Evolutionary conservation across 2,113 vertebrate genomes (phyloP), one percentile per base, ranked within the genome.

Genomic region (Hylia prasina): DNA sequence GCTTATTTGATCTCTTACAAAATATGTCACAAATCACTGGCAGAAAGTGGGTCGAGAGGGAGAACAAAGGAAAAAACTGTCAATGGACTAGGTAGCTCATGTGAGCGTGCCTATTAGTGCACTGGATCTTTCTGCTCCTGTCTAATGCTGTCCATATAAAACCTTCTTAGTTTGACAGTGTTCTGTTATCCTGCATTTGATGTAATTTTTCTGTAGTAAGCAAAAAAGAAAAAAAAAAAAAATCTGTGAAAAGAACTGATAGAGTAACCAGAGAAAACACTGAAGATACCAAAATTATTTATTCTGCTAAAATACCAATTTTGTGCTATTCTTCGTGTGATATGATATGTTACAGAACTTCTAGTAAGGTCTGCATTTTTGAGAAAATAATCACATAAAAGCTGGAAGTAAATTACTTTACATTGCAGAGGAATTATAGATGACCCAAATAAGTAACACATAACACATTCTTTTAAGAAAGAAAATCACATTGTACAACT

Each of bases 11-110:
- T 99, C 99, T 99, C 97, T 97, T 97, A 96, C 92, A 93, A 99
- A 98, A 98, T 98, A 98, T 99, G 99, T 99, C 99, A 99, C 97
- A 97, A 98, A 98, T 98, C 98, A 98, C 98, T 97, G 97, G 98
- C 98, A 98, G 98, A 98, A 98, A 98, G 98, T 97, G 98, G 98
- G 98, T 97, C 95, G 94, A 98, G 97, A 96, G 94, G 92, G 96
- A 98, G 98, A 99, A 99, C 98, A 99, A 99, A 99, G 98, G 98
- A 92, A 98, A 93, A 96, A 98, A 98, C 98, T 99, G 99, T 99
- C 99, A 99, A 90, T 95, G 97, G 97, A 97, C 98, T 98, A 98
- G 97, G 97, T 97, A 98, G 97, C 98, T 98, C 98, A 98, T 97
- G 98, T 98, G 98, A 98, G 98, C 85, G 90, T 98, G 98, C 99